phyloP scores from a whole-genome alignment of 2,797 vertebrate species.

The Tamandua tetradactyla region DNA sequence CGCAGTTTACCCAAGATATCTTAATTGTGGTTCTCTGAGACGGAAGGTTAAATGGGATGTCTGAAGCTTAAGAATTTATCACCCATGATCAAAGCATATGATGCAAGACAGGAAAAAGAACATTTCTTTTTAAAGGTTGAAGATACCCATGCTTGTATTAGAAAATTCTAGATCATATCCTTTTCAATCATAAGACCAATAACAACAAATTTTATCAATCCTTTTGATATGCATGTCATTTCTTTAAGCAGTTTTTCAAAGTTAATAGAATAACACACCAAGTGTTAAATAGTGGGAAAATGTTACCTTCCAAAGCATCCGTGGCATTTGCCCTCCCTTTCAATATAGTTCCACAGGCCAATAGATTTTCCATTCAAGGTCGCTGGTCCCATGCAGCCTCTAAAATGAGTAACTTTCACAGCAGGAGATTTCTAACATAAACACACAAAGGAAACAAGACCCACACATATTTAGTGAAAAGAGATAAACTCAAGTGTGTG shows the following conservation, averaged over 20 bases:
- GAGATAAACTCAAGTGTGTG: neutral
- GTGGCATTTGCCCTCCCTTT: conserved; percentile 90
- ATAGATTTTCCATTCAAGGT: conserved; percentile 92
- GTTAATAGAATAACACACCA: neutral
- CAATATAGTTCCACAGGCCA: conserved; percentile 94
- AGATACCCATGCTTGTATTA: neutral
- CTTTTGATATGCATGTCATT: neutral
- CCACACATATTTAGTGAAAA: neutral
- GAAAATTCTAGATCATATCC: neutral
- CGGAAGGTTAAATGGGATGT: neutral
- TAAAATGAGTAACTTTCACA: conserved; percentile 90
- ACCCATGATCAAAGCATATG: neutral
- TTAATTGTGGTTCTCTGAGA: neutral
- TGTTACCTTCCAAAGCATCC: conserved; percentile 95
- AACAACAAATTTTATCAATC: neutral
- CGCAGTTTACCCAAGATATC: neutral
- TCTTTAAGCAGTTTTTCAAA: neutral
- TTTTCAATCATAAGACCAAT: neutral
- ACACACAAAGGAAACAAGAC: neutral
- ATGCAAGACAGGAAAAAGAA: neutral
- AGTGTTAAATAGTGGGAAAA: fast-evolving
- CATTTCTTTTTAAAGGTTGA: neutral
- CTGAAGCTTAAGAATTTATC: neutral
- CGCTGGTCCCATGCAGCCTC: conserved; percentile 93
- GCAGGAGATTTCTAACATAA: conserved; percentile 86